Conservation (phyloP, 2,797 vertebrate species). For the Tinamus major region DNA sequence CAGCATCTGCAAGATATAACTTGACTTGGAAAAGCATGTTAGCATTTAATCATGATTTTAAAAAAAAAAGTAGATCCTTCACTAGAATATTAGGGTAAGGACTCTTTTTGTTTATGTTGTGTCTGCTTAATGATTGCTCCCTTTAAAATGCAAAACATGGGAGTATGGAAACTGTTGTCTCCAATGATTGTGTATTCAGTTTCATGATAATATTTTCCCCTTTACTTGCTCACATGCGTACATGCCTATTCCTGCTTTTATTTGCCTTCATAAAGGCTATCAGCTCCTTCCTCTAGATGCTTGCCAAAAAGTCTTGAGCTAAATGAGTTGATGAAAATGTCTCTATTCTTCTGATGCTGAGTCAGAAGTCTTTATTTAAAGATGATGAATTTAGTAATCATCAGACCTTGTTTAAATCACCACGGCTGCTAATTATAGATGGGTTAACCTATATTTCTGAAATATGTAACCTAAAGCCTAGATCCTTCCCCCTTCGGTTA, state of each 20-base stretch:
- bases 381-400: conserved; percentile 65
- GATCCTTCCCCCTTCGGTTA: conserved; percentile 1
- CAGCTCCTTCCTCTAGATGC: conserved; percentile 2
- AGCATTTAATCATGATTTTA: conserved; percentile 6
- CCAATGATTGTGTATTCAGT: conserved; percentile 16
- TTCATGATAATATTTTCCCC: conserved; percentile 50
- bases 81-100: conserved; percentile 21
- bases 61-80: neutral
- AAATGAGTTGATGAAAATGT: conserved; percentile 67
- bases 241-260: conserved; percentile 60
- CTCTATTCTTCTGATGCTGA: conserved; percentile 62
- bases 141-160: neutral
- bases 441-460: conserved; percentile 53
- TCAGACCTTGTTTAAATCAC: conserved; percentile 58
- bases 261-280: conserved; percentile 32
- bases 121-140: conserved; percentile 54
- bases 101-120: neutral
- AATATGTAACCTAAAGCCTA: conserved; percentile 25
- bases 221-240: conserved; percentile 23
- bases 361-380: conserved; percentile 66
- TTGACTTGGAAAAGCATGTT: neutral
- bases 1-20: neutral
- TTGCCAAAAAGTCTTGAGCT: conserved; percentile 57
- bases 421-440: conserved; percentile 58
- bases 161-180: conserved; percentile 44